Evolutionary conservation across 1,140 invertebrate species (phyloP), one percentile per base, ranked within the genome.

Genomic region (Thaumatotibia leucotreta): DNA sequence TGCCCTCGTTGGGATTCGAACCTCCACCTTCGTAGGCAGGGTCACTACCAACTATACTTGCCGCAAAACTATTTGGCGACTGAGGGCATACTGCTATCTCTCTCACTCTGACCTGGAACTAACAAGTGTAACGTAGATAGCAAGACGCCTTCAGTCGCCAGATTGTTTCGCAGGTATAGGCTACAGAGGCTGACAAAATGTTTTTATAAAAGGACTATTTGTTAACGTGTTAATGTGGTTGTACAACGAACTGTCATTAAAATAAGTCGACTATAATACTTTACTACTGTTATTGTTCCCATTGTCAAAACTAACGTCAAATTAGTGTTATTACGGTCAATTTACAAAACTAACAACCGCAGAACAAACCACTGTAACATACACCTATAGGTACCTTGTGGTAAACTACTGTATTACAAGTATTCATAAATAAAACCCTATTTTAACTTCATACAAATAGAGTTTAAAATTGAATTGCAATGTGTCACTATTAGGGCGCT

Each of bases 311-410:
- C n/a, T 17, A 39, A 45, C 17, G 35, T 8, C 39, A 45, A 45
- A 45, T 45, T 45, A 45, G 39, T 20, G 17, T 45, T 20, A 45
- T 45, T 45, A 45, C 52, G 27, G 4, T 14, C 52, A 24, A 24
- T 58, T 58, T 27, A 11, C 11, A 58, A 58, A 58, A 58, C 52
- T 22, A 58, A 58, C 52, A 58, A 58, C 22, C 23, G 23, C 52
- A 45, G 6, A 45, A 45, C 39, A 45, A 45, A 45, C 39, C 17
- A 45, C 14, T 45, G 39, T n/a, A 45, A 45, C 8, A 45, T 45
- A 45, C 14, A 20, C 17, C 39, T 20, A 17, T 45, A 45, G 5
- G n/a, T 45, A 45, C 14, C 17, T 45, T 45, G 20, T 17, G 39
- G 39, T 45, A 45, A 45, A 45, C 39, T 45, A 45, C 5, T 20